Base-by-base conservation (phyloP, 2,888 invertebrate species). In the Aplocera efformata region DNA sequence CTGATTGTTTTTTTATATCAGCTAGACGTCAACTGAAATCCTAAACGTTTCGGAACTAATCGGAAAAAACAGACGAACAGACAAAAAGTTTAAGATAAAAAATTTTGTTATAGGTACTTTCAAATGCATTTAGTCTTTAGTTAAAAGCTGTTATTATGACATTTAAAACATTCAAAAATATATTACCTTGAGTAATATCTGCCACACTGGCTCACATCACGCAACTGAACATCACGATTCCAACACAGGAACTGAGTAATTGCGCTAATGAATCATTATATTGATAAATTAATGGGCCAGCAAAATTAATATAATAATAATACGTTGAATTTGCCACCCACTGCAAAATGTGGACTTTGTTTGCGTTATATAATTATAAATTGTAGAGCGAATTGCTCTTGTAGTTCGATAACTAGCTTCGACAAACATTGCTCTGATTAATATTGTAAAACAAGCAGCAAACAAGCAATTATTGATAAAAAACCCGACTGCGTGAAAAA, bases 161-260 rank as follows among this genome's bases (percentile, higher is more conserved):
- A n/a, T n/a, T n/a, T n/a, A 17, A 17, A 7, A 0, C 11, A 25
- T 27, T 20, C 3, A 34, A 11, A 11, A 23, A 42, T 35, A 17
- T 17, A 29, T 32, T 30, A 30, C 30, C 38, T 30, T 27, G n/a
- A n/a, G n/a, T n/a, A n/a, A n/a, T n/a, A n/a, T n/a, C 5, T 17
- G 13, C 7, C 17, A 36, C 17, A 10, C n/a, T 8, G 20, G 6
- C 8, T 17, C 25, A 39, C 9, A 11, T 11, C 9, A 31, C 30
- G 30, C 43, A 42, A 43, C 43, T 34, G 32, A 39, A 31, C 25
- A 32, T 10, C 34, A 37, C 40, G 45, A 36, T 53, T 37, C 36
- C 36, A 33, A 30, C 38, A 51, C 53, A 56, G 53, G 53, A 57
- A 55, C 67, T 63, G 60, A 56, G 35, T 50, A 52, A 58, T 53